Percentiles rank a stretch among this genome's conserved stretches.
These are phyloP conservation scores for Marmota flaviventris DNA, from an alignment of 2,113 vertebrate species.

Conservation along the genomic window DNA sequence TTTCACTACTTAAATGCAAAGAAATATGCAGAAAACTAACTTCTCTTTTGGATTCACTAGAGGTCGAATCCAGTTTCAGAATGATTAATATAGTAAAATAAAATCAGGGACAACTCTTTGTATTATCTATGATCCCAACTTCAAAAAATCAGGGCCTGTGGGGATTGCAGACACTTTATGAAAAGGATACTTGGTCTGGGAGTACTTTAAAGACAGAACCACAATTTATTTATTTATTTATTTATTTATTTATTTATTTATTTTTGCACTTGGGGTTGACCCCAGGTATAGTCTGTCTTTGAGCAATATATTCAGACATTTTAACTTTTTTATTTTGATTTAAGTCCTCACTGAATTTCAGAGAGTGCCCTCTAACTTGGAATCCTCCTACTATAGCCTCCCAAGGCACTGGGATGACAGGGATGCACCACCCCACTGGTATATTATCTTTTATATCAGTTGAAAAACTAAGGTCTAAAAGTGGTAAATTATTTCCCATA, in stretches of 20 bases:
- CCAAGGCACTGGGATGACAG: too few relatives aligned
- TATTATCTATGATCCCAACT: conserved; percentile 3
- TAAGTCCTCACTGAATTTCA: too few relatives aligned
- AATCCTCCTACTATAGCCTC: too few relatives aligned
- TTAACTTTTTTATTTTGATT: too few relatives aligned
- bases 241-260: too few relatives aligned
- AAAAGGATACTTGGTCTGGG: neutral
- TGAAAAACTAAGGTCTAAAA: neutral
- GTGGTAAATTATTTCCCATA: neutral
- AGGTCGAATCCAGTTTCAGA: neutral
- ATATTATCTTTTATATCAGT: neutral
- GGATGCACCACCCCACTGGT: too few relatives aligned
- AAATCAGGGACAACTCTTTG: neutral
- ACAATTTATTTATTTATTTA: neutral
- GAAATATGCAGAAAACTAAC: neutral
- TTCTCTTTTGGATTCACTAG: neutral
- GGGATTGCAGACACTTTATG: neutral
- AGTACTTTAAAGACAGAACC: neutral
- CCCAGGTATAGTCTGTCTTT: too few relatives aligned
- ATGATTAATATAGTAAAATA: neutral
- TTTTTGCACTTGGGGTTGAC: too few relatives aligned
- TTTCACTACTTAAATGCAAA: conserved; percentile 13
- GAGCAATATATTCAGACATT: too few relatives aligned
- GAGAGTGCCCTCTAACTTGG: too few relatives aligned
- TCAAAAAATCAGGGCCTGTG: neutral